phyloP scores from a whole-genome alignment of 2,888 invertebrate species.

The Cephus pygmeus region DNA sequence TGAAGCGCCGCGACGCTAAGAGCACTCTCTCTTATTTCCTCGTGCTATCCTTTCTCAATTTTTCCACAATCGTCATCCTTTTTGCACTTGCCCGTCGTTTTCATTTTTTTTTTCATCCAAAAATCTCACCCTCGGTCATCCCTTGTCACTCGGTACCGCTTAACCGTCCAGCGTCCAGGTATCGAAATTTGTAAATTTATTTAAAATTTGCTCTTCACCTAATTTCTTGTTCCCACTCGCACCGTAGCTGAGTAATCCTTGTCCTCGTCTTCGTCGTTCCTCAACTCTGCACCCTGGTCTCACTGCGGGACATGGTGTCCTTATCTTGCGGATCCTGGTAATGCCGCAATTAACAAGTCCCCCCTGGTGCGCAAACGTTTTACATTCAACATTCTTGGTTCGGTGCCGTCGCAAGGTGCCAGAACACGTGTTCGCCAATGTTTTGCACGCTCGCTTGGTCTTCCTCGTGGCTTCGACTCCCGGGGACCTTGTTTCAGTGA shows the following conservation, averaged over 20 bases:
- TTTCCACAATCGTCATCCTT: neutral
- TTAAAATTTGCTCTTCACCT: too few species aligned
- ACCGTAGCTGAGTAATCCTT: slow-evolving; percentile 36
- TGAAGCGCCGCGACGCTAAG: slow-evolving; percentile 44
- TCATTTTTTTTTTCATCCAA: too few species aligned
- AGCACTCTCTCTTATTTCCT: slow-evolving; percentile 24
- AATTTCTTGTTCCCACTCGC: neutral
- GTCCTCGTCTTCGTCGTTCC: slow-evolving; percentile 28
- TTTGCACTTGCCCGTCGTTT: too few species aligned
- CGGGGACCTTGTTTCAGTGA: slow-evolving; percentile 23
- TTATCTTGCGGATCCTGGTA: slow-evolving; percentile 36
- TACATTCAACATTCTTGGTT: slow-evolving; percentile 35
- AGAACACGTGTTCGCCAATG: slow-evolving; percentile 49
- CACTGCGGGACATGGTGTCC: slow-evolving; percentile 21
- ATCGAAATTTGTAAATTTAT: too few species aligned
- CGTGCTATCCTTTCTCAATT: neutral
- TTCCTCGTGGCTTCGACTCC: too few species aligned
- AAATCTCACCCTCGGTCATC: too few species aligned
- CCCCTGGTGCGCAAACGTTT: slow-evolving; percentile 22
- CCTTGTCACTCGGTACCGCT: too few species aligned
- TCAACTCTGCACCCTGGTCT: slow-evolving; percentile 9
- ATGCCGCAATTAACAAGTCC: slow-evolving; percentile 34
- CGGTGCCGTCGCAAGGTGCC: slow-evolving; percentile 43
- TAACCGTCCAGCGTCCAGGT: too few species aligned
- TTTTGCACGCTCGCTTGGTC: slow-evolving; percentile 31